Percentiles rank a stretch among this genome's conserved stretches.
phyloP scores from a whole-genome alignment of 64 coral and sea anemone genomes.

The Acropora yongei region DNA sequence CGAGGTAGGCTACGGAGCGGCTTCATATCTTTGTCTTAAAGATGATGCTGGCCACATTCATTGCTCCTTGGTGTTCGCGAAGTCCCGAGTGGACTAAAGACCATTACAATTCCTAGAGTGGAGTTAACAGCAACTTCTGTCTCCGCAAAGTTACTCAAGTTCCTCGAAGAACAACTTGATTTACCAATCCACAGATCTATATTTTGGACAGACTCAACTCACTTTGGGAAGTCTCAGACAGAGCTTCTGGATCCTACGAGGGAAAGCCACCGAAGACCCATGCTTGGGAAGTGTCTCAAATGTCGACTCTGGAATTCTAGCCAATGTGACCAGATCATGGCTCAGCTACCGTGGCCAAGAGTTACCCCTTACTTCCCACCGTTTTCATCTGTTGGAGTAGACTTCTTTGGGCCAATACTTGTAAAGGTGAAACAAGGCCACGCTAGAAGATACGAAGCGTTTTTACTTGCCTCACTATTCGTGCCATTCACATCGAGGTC shows the following conservation, averaged over 20 bases:
- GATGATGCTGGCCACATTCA: no score
- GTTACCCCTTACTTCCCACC: neutral
- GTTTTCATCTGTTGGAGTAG: neutral
- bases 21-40: neutral
- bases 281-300: neutral
- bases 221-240: neutral
- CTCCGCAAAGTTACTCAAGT: slow-evolving; percentile 5
- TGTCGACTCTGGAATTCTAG: neutral
- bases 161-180: slow-evolving; percentile 16
- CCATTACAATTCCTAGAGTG: neutral
- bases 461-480: no score
- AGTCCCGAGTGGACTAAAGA: slow-evolving; percentile 26
- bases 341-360: no score
- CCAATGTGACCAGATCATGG: neutral
- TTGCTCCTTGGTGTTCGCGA: neutral
- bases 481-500: no score
- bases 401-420: slow-evolving; percentile 25
- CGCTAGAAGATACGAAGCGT: slow-evolving; percentile 19
- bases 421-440: slow-evolving; percentile 15
- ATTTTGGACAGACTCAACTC: slow-evolving; percentile 28
- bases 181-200: neutral
- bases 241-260: neutral
- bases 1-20: neutral
- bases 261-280: neutral
- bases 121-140: neutral